A percentile compares a stretch with the other conserved stretches of the same genome.
phyloP scores from a whole-genome alignment of 2,113 vertebrate genomes.

The Rhadina sibilatrix region DNA sequence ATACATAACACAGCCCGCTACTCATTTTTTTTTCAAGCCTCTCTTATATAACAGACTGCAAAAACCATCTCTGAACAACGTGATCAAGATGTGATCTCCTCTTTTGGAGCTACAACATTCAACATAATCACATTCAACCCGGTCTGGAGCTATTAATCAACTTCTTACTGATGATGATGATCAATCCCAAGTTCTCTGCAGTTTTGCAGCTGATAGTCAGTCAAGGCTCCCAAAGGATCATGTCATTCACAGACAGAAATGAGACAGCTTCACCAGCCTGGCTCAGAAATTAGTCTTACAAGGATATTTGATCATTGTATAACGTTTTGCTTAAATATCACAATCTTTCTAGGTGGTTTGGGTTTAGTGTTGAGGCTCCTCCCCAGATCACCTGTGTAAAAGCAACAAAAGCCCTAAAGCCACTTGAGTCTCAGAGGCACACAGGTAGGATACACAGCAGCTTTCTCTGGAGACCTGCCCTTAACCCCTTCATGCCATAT shows the following conservation, averaged over 20 bases:
- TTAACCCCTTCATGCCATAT: not conserved
- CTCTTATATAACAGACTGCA: slow-evolving; percentile 63
- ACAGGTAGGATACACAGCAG: not conserved
- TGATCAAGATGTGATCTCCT: slow-evolving; percentile 17
- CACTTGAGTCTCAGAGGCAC: not conserved
- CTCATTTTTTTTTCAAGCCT: not conserved
- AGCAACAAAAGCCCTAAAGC: not conserved
- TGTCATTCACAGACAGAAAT: not conserved
- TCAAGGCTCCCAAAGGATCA: not conserved
- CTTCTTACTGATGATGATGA: not conserved
- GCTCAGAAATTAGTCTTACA: not conserved
- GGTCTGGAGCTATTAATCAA: not conserved
- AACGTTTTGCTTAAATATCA: not conserved
- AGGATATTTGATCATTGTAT: rapidly evolving
- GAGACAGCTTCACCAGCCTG: not conserved
- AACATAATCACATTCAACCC: not conserved
- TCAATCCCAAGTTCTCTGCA: not conserved
- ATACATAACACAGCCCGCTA: not conserved
- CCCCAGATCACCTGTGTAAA: not conserved
- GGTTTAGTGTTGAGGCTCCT: not conserved
- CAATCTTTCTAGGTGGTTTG: not conserved
- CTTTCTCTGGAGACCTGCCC: not conserved
- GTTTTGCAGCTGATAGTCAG: not conserved
- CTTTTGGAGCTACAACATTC: not conserved
- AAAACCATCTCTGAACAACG: slow-evolving; percentile 31